Percentiles rank a stretch among this genome's conserved stretches.
Conservation (phyloP, 1,140 invertebrate genomes). For the Leptinotarsa undecemlineata region DNA sequence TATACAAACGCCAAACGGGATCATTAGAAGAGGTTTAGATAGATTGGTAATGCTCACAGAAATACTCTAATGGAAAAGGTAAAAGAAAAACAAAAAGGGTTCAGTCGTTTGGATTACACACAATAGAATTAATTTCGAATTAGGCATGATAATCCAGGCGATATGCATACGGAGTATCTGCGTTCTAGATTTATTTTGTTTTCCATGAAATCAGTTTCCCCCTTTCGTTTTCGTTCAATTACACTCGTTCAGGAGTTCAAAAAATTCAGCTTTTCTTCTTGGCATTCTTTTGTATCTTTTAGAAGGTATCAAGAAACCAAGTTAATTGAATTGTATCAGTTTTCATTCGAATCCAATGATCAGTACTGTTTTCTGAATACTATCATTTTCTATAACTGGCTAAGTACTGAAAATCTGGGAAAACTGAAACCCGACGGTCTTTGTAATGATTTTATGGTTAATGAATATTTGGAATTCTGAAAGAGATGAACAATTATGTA, state of each 20-base stretch:
- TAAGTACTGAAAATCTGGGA: too few species aligned
- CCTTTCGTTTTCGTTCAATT: not conserved
- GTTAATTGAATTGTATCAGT: too few species aligned
- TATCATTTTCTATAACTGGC: too few species aligned
- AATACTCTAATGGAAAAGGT: conserved; percentile 3
- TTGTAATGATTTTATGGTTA: too few species aligned
- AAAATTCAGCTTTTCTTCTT: too few species aligned
- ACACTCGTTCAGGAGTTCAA: not conserved
- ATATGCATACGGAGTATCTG: not conserved
- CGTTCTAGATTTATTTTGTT: not conserved
- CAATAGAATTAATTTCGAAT: conserved; percentile 6
- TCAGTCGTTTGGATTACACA: not conserved
- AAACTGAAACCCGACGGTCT: too few species aligned
- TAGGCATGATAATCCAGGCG: not conserved
- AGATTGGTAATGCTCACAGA: not conserved
- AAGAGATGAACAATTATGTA: too few species aligned
- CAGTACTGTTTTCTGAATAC: too few species aligned
- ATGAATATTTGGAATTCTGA: too few species aligned
- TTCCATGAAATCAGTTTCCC: not conserved
- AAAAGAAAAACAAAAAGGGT: not conserved
- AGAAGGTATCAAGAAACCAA: too few species aligned
- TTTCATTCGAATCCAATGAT: too few species aligned
- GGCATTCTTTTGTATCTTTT: too few species aligned
- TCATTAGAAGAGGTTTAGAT: not conserved
- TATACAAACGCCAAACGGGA: not conserved